Base-by-base conservation (phyloP, 2,113 vertebrate genomes). In the Aptenodytes patagonicus region DNA sequence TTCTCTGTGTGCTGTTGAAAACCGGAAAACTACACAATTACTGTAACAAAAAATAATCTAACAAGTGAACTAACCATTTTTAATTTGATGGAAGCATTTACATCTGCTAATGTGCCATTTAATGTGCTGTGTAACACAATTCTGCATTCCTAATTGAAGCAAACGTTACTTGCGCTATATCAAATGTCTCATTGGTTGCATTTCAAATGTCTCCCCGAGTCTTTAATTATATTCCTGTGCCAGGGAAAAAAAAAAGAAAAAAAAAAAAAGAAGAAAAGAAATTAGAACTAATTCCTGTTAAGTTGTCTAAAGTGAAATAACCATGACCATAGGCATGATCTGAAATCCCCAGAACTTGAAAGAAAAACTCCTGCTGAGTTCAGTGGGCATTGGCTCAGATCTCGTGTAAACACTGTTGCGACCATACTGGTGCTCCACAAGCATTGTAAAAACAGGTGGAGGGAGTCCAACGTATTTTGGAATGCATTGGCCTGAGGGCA, bases 41-140 rank as follows among this genome's bases (percentile, higher is more conserved):
- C 49, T 90, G n/a, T 66, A 91, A 82, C 28, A 93, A 91, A 95
- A 93, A 89, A 58, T 51, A 71, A 89, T 51, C 38, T 57, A 91
- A 91, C 58, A 72, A 77, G 81, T 9, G 71, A 95, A 91, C 61
- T 85, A 93, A 85, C n/a, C 13, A 1, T 32, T 83, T 89, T 88
- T 93, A 93, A 94, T 95, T 85, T 81, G 62, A 90, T 83, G 25
- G 62, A 88, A 90, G 31, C 32, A 85, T 91, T 94, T 96, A 86
- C 82, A 78, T 94, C 73, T 87, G 73, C 24, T 97, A 96, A 97
- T 91, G 84, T 93, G 38, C 91, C 89, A 80, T 93, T 95, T 96
- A 95, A 92, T 88, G 58, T 80, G 62, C 93, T 91, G 75, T 93
- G 69, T 96, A 94, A 89, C 69, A 71, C 87, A 93, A 95, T 94